Base-by-base conservation (phyloP, 2,113 vertebrate genomes). In the Coptodon rendalli region DNA sequence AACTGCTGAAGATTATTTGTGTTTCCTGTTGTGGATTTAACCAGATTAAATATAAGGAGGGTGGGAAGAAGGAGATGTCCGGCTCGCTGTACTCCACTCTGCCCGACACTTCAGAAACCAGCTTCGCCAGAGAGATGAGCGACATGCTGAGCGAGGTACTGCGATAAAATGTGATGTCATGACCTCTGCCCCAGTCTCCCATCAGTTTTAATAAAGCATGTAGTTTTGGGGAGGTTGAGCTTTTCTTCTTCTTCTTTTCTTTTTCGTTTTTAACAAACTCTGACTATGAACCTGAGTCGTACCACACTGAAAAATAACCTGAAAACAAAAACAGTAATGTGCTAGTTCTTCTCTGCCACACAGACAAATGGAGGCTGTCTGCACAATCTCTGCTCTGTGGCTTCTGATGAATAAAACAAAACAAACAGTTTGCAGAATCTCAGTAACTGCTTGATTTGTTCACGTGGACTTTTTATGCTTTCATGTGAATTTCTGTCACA, bases 1-100 rank as follows among this genome's bases (percentile, higher is more conserved):
- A 43, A 16, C 7, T 0, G 17, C 8, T 71, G 66, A 71, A 71
- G n/a, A 0, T 24, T 24, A 40, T 54, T 31, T 2, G 0, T 45
- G 48, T 27, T 52, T 54, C 0, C 13, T 34, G 8, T 6, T 78
- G 43, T 36, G 14, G 36, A 6, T 66, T 17, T 50, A 12, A 29
- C 4, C 83, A 98, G 98, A 90, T 96, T 48, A 98, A 97, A 82
- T 98, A 98, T 88, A 98, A 97, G 92, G 96, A 96, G 73, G 92
- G 82, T 19, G 90, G 94, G 57, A 98, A 96, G 93, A 96, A 95
- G 53, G 96, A 96, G 40, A 93, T 97, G 90, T 95, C 96, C 84
- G 96, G 94, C 73, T 95, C 95, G 22, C 93, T 98, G 1, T 98
- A 97, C 92, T 94, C 97, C 86, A 95, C 93, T 80, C 96, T 99